Base-by-base conservation (phyloP, 2,113 vertebrate genomes). In the Papio anubis region DNA sequence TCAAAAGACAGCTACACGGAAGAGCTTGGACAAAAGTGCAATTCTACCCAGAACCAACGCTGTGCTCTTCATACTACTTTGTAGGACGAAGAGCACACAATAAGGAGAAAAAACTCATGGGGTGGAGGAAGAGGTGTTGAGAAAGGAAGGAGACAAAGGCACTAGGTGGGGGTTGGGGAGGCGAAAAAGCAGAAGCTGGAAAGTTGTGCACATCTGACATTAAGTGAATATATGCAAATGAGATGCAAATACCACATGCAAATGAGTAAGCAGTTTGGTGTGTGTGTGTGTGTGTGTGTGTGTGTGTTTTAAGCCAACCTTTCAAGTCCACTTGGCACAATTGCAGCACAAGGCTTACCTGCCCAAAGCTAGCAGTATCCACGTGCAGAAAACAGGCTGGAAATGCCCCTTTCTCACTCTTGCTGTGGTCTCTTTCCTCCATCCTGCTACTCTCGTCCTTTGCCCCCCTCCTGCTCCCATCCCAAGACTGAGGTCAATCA, bases 211-310 rank as follows among this genome's bases (percentile, higher is more conserved):
- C 81, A 55, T 93, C 61, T 96, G 95, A 95, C 96, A 95, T 97
- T 97, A 92, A 96, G 88, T 73, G 93, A 96, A 82, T 90, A 55
- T 88, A 94, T 97, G 96, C n/a, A 97, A 92, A 98, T 96, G 27
- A 96, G 68, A 97, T 97, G 96, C 88, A 95, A 98, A 94, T 66
- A 95, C 21, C 38, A 81, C 43, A 95, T 90, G 96, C 90, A 97
- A 97, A 97, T 96, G 43, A 97, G 85, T 84, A 61, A 30, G 17
- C 68, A 50, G 48, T 50, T 50, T 50, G 48, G 0, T 50, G 48
- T 38, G 38, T 50, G 48, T 14, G 48, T 50, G 48, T 48, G 48
- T 14, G 48, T 14, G 13, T 50, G 48, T 50, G 48, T 13, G 48
- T 50, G 48, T 50, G 48, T 3, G 48, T 13, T 14, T 50, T 84